Percentiles rank a stretch among this genome's conserved stretches.
Evolutionary conservation across 2,888 invertebrate species (phyloP).

Genomic region (Lithophane ornitopus): DNA sequence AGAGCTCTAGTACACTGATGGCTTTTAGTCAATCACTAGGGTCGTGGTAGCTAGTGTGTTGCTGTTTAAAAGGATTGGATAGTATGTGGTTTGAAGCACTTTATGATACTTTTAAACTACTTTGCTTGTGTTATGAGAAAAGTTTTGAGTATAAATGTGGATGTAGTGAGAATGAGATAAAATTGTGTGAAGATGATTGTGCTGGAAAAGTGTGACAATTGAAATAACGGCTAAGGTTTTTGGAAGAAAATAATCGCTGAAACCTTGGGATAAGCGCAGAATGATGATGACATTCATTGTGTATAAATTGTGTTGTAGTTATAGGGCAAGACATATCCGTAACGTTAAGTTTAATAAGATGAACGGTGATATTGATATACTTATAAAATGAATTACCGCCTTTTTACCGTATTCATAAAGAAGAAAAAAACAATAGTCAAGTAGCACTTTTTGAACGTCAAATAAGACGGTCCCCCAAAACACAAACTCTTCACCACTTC

Average conservation of each 20-base stretch:
- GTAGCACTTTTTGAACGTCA: too few species aligned
- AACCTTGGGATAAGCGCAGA: background rate
- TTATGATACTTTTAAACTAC: background rate
- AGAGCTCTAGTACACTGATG: slow-evolving; percentile 10
- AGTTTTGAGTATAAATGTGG: background rate
- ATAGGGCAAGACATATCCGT: background rate
- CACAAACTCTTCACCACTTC: too few species aligned
- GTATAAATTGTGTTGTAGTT: background rate
- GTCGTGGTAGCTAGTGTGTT: background rate
- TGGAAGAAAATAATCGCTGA: background rate
- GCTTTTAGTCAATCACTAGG: background rate
- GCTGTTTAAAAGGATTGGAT: background rate
- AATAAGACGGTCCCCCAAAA: too few species aligned
- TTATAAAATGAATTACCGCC: background rate
- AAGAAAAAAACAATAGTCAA: background rate
- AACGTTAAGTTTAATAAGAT: background rate
- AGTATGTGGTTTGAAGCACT: background rate
- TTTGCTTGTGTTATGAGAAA: background rate
- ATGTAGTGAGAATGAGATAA: background rate
- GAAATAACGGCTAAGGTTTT: background rate
- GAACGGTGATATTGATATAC: background rate
- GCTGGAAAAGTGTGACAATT: background rate
- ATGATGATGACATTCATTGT: background rate
- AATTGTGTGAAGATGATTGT: background rate
- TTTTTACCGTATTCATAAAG: background rate